A percentile compares a stretch with the other conserved stretches of the same genome.
Evolutionary conservation across 1,140 invertebrate species (phyloP).

Genomic region (Lepidotrigona ventralis): DNA sequence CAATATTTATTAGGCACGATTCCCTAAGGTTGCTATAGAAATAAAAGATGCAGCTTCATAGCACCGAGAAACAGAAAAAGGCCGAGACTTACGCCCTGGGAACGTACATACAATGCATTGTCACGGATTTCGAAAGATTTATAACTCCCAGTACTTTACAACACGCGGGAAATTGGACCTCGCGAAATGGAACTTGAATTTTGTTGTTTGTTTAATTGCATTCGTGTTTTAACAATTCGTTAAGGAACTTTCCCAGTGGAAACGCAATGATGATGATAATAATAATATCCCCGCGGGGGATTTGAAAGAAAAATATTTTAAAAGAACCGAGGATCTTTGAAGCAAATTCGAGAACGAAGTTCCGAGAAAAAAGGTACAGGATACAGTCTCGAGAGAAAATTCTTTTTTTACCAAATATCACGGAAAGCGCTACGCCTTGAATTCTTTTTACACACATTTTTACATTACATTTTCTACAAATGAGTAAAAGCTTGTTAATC

Average conservation of each 20-base stretch:
- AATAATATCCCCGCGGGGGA: no score
- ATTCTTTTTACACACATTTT: no score
- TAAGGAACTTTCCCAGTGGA: background rate
- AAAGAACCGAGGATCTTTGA: no score
- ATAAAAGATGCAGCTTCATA: conserved; percentile 46
- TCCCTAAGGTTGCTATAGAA: conserved; percentile 32
- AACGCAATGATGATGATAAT: no score
- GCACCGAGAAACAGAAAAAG: conserved; percentile 12
- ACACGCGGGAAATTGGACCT: background rate
- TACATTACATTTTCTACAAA: no score
- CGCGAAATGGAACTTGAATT: background rate
- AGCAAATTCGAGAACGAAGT: no score
- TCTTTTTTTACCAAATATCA: no score
- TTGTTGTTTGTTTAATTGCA: background rate
- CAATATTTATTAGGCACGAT: conserved; percentile 46
- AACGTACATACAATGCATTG: conserved; percentile 13
- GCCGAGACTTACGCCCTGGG: conserved; percentile 23
- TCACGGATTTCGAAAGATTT: conserved; percentile 35
- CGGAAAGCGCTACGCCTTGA: no score
- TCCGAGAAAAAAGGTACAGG: no score
- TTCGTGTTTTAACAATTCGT: background rate
- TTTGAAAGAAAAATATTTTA: background rate
- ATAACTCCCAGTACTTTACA: background rate
- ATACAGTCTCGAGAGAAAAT: no score
- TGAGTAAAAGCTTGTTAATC: no score